Evolutionary conservation across 2,888 invertebrate genomes (phyloP).

Genomic region (Neoitamus cyanurus): DNA sequence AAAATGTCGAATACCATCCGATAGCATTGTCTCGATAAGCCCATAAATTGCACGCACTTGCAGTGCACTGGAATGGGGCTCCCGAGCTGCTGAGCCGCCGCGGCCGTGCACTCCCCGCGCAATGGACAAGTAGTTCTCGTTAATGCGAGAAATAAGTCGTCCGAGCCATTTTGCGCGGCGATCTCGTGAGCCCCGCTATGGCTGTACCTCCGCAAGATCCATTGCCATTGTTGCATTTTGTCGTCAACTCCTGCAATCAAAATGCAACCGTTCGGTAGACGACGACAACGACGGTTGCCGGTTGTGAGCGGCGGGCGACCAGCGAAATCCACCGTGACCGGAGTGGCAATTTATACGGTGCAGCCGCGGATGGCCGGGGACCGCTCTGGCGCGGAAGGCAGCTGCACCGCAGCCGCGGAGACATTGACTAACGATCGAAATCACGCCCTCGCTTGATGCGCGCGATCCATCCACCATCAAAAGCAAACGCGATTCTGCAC

Average conservation of each 20-base stretch:
- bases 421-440: constrained; percentile 53
- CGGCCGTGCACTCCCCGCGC: not conserved
- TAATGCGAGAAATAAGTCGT: constrained; percentile 42
- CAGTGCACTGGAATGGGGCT: constrained; percentile 21
- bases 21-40: constrained; percentile 50
- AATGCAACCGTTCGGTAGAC: constrained; percentile 42
- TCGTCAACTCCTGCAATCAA: constrained; percentile 48
- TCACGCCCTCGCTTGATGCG: constrained; percentile 53
- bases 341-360: constrained; percentile 23
- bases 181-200: not conserved
- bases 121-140: constrained; percentile 29
- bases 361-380: not conserved
- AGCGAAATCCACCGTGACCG: constrained; percentile 8
- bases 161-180: constrained; percentile 35
- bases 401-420: not conserved
- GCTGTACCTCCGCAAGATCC: constrained; percentile 25
- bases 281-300: not conserved
- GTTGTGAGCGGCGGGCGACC: too few relatives aligned
- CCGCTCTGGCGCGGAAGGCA: constrained; percentile 14
- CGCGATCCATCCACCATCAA: constrained; percentile 46
- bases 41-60: constrained; percentile 52
- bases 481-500: not conserved
- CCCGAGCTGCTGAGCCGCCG: not conserved
- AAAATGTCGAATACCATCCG: constrained; percentile 49
- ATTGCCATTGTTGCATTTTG: constrained; percentile 49